These are phyloP conservation scores for Carterocephalus palaemon DNA, from an alignment of 2,888 invertebrate genomes.

Conservation along the genomic window DNA sequence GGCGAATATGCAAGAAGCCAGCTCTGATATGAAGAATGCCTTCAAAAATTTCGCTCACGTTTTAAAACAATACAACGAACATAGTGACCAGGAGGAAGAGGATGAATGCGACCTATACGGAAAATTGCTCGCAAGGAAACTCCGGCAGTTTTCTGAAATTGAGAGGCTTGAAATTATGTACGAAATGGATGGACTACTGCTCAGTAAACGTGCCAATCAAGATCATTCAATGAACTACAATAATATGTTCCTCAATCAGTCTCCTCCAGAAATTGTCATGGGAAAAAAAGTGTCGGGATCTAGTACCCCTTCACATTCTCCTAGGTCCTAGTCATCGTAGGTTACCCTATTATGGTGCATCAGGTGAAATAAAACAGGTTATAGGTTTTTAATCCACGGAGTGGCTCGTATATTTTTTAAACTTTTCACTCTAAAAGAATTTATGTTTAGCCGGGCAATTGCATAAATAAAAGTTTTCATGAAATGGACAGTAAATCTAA, in stretches of 20 bases:
- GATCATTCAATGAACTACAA: slow-evolving; percentile 5
- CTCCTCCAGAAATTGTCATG: slow-evolving; percentile 15
- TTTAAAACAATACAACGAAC: slow-evolving; percentile 15
- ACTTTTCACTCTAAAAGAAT: too few relatives aligned
- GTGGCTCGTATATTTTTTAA: too few relatives aligned
- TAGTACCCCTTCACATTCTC: slow-evolving; percentile 15
- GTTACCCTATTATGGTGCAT: too few relatives aligned
- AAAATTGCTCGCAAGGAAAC: slow-evolving; percentile 16
- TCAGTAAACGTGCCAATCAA: slow-evolving; percentile 8
- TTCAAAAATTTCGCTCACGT: slow-evolving; percentile 15
- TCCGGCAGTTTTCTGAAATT: slow-evolving; percentile 21
- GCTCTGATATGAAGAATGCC: slow-evolving; percentile 15
- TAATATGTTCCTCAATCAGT: slow-evolving; percentile 6
- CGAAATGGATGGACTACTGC: slow-evolving; percentile 23
- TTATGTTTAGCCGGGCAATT: too few relatives aligned
- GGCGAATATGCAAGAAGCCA: slow-evolving; percentile 9
- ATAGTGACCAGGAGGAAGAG: slow-evolving; percentile 17
- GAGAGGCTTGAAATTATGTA: slow-evolving; percentile 26
- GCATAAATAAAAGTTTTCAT: too few relatives aligned
- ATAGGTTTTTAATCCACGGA: too few relatives aligned
- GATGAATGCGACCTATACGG: slow-evolving; percentile 25
- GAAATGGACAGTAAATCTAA: too few relatives aligned
- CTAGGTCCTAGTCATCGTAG: too few relatives aligned
- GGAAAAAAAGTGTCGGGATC: slow-evolving; percentile 16
- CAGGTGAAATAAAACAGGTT: too few relatives aligned